Evolutionary conservation across 2,888 invertebrate species (phyloP), one percentile per base, ranked within the genome.

Genomic region (Dryomyza anilis): DNA sequence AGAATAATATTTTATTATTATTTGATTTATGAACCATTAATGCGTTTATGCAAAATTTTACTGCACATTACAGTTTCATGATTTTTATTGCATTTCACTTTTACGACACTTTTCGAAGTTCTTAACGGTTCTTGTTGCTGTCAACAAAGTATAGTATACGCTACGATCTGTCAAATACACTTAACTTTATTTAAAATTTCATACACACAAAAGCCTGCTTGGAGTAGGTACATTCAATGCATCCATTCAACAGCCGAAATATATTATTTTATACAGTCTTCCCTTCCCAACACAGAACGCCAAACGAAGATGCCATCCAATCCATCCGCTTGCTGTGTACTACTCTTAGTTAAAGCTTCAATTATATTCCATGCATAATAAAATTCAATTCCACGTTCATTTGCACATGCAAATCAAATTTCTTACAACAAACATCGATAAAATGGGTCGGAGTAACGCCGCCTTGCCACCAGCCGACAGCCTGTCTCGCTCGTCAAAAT

Each of bases 331-430:
- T n/a, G n/a, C n/a, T n/a, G n/a, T n/a, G n/a, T n/a, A n/a, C n/a
- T n/a, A n/a, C 30, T 19, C 29, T 16, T 27, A 45, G 39, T 33
- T 4, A 14, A 57, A 33, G 36, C 65, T 59, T 59, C 63, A 69
- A 65, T 64, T 67, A 75, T 75, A 75, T 76, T 76, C 76, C 76
- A 76, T 77, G 76, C 76, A 76, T 77, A 74, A 75, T 76, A 76
- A 76, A 76, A 76, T 76, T 76, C 76, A 76, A 75, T 77, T 77
- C 75, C 77, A 76, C 72, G 75, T 75, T 73, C 70, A 76, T 77
- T 77, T 76, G 77, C 73, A 76, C 74, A 76, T 77, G 77, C 75
- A 77, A 76, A 76, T 77, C 73, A 73, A 75, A 75, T 63, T 63
- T 63, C 55, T 39, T 55, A 52, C 52, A 33, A 50, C 50, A 59